phyloP scores from a whole-genome alignment of 2,113 vertebrate species.

The Promerops cafer region DNA sequence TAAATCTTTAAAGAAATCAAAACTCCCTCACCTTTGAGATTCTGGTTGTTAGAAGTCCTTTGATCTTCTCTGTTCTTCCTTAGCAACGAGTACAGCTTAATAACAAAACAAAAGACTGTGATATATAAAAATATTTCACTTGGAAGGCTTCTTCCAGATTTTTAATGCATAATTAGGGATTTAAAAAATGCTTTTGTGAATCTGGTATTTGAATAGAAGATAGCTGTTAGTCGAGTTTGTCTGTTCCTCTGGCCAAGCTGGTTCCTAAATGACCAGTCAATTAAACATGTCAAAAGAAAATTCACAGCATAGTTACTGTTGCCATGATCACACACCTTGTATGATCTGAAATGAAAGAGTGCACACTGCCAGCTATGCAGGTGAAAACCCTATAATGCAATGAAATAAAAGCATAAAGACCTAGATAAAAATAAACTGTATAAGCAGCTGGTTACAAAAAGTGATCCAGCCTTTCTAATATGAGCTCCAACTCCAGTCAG shows the following conservation, averaged over 20 bases:
- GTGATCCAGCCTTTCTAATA: not conserved
- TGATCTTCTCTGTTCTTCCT: constrained; percentile 26
- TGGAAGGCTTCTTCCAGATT: not conserved
- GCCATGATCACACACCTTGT: constrained; percentile 35
- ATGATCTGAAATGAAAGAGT: constrained; percentile 39
- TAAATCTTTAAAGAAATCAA: not conserved
- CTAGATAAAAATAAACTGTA: constrained; percentile 8
- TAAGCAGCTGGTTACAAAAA: not conserved
- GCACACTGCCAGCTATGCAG: not conserved
- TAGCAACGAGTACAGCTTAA: constrained; percentile 8
- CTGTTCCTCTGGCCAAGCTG: not conserved
- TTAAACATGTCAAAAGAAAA: constrained; percentile 57
- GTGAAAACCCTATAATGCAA: not conserved
- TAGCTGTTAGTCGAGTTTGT: not conserved
- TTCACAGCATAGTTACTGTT: constrained; percentile 51
- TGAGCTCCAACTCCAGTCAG: not conserved
- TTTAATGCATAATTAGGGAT: not conserved
- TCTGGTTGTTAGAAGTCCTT: constrained; percentile 1
- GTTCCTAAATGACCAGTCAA: constrained; percentile 8
- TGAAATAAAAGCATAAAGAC: constrained; percentile 8
- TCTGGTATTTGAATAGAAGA: not conserved
- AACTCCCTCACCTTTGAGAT: constrained; percentile 37
- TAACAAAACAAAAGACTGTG: constrained; percentile 18
- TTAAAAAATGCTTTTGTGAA: not conserved
- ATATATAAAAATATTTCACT: not conserved